phyloP scores from a whole-genome alignment of 1,140 invertebrate species.

The Drosophila miranda region DNA sequence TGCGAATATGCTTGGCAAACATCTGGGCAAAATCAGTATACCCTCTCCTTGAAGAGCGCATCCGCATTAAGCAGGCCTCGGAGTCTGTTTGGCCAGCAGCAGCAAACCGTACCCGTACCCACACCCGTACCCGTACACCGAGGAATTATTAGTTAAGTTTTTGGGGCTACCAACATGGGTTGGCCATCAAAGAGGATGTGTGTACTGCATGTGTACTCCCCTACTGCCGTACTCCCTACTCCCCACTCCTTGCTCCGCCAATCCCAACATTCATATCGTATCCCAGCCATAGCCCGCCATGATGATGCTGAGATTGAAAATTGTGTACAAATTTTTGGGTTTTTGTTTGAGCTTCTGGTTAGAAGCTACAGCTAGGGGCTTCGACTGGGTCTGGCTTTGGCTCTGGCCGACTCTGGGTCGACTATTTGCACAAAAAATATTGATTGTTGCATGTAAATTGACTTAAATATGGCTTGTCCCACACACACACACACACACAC shows the following conservation, averaged over 20 bases:
- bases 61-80: no score
- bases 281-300: constrained; percentile 9
- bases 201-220: no score
- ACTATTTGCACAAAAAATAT: constrained; percentile 65
- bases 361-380: constrained; percentile 1
- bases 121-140: constrained; percentile 17
- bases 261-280: constrained; percentile 2
- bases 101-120: no score
- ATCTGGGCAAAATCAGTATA: no score
- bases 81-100: no score
- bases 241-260: neutral
- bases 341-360: constrained; percentile 40
- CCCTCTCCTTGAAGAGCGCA: no score
- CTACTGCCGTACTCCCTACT: neutral
- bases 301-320: constrained; percentile 55
- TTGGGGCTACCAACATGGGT: constrained; percentile 31
- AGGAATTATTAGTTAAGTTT: constrained; percentile 59
- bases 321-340: constrained; percentile 59
- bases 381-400: neutral
- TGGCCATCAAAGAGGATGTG: constrained; percentile 26
- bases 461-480: constrained; percentile 58
- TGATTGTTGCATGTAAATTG: constrained; percentile 68
- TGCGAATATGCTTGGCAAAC: no score
- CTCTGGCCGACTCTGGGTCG: constrained; percentile 19
- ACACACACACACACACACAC: constrained; percentile 17